Conservation (phyloP, 2,888 invertebrate genomes). For the Carpatolechia fugitivella region DNA sequence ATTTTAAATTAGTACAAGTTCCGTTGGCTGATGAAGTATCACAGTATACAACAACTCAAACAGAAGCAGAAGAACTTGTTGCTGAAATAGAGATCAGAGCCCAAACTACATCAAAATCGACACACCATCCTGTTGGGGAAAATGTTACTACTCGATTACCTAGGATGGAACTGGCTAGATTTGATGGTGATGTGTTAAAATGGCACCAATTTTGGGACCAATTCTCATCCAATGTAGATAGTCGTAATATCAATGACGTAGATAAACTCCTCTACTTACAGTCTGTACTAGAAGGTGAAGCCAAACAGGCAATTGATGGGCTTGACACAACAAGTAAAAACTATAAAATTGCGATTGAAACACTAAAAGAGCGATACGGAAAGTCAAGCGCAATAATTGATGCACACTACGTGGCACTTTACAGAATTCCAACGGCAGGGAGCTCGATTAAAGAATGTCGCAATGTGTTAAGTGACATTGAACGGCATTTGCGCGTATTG, state of each 20-base stretch:
- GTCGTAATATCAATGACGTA: slow-evolving; percentile 22
- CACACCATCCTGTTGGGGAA: too few species aligned
- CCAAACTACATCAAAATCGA: too few species aligned
- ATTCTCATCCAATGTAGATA: slow-evolving; percentile 25
- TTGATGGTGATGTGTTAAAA: slow-evolving; percentile 26
- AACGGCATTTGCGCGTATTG: slow-evolving; percentile 18
- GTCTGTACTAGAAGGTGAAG: slow-evolving; percentile 23
- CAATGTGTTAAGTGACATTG: slow-evolving; percentile 15
- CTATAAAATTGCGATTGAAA: slow-evolving; percentile 23
- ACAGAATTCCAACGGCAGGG: slow-evolving; percentile 10
- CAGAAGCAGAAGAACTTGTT: too few species aligned
- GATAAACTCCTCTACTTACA: slow-evolving; percentile 29
- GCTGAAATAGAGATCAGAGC: too few species aligned
- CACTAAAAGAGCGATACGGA: slow-evolving; percentile 22
- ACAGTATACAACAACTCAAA: too few species aligned
- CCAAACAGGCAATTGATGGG: slow-evolving; percentile 22
- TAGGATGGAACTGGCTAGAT: slow-evolving; percentile 20
- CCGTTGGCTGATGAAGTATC: too few species aligned
- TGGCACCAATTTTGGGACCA: slow-evolving; percentile 31
- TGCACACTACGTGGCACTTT: slow-evolving; percentile 9
- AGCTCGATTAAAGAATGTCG: slow-evolving; percentile 19
- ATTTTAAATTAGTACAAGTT: too few species aligned
- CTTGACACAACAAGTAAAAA: slow-evolving; percentile 25
- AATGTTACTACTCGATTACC: neutral
- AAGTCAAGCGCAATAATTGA: slow-evolving; percentile 19